A percentile compares a stretch with the other conserved stretches of the same genome.
Evolutionary conservation across 2,797 vertebrate species (phyloP).

Genomic region (Xerus rutilus): DNA sequence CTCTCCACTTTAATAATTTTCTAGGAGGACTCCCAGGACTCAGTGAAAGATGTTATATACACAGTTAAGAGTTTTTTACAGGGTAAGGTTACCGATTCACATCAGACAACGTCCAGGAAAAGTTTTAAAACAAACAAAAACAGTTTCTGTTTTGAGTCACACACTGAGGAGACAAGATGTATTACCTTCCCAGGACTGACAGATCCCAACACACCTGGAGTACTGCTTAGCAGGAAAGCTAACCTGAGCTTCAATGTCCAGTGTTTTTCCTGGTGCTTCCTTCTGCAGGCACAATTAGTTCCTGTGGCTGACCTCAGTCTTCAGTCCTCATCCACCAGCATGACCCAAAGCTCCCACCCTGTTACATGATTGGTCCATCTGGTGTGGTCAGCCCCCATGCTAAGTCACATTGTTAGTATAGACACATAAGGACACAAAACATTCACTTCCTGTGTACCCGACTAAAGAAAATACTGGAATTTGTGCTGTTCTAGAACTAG

Average conservation of each 20-base stretch:
- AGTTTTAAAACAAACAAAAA: neutral
- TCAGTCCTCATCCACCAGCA: no score
- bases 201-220: no score
- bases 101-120: neutral
- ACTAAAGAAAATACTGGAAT: neutral
- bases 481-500: neutral
- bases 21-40: neutral
- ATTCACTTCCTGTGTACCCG: neutral
- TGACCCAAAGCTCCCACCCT: neutral
- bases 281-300: neutral
- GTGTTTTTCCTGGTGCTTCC: neutral
- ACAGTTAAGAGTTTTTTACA: neutral
- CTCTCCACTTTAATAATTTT: neutral
- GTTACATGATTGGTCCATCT: neutral
- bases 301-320: neutral
- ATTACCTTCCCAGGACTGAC: rapidly evolving
- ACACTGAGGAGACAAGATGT: neutral
- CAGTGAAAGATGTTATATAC: neutral
- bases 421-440: neutral
- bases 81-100: neutral
- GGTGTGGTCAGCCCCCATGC: neutral
- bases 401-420: neutral
- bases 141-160: neutral
- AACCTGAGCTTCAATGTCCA: neutral
- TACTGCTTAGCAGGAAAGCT: neutral